Conservation (phyloP, 2,888 invertebrate genomes). For the Troides helena region DNA sequence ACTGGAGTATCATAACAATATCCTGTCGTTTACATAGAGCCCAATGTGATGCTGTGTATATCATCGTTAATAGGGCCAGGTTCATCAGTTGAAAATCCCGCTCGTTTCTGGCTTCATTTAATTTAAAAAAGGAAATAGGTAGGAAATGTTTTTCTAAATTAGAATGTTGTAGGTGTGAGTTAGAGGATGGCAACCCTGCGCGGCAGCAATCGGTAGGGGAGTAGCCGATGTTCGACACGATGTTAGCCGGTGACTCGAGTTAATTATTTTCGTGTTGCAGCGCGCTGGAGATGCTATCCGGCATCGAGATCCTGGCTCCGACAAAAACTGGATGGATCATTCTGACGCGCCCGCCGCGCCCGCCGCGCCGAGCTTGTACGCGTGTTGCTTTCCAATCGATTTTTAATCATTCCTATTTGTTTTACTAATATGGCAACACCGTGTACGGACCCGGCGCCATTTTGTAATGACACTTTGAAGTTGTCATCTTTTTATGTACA, state of each 20-base stretch:
- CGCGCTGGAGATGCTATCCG: slow-evolving; percentile 67
- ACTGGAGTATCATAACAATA: too few species aligned
- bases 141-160: too few species aligned
- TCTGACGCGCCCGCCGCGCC: slow-evolving; percentile 23
- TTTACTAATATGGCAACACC: slow-evolving; percentile 28
- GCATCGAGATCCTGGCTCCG: slow-evolving; percentile 55
- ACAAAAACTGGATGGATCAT: slow-evolving; percentile 53
- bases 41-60: too few species aligned
- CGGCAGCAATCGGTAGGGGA: slow-evolving; percentile 78
- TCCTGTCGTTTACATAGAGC: too few species aligned
- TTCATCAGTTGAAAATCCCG: too few species aligned
- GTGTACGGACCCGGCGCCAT: slow-evolving; percentile 23
- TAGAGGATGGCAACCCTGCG: slow-evolving; percentile 17
- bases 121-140: too few species aligned
- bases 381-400: slow-evolving; percentile 24
- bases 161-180: too few species aligned
- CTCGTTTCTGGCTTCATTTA: too few species aligned
- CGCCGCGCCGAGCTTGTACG: slow-evolving; percentile 18
- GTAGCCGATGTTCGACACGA: slow-evolving; percentile 76
- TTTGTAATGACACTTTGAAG: slow-evolving; percentile 5
- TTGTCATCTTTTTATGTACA: slow-evolving; percentile 35
- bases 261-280: slow-evolving; percentile 78
- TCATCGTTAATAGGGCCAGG: too few species aligned
- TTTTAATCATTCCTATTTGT: slow-evolving; percentile 28
- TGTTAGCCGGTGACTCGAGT: slow-evolving; percentile 71